Evolutionary conservation across 2,113 vertebrate genomes (phyloP).

Genomic region (Phalacrocorax pelagicus): DNA sequence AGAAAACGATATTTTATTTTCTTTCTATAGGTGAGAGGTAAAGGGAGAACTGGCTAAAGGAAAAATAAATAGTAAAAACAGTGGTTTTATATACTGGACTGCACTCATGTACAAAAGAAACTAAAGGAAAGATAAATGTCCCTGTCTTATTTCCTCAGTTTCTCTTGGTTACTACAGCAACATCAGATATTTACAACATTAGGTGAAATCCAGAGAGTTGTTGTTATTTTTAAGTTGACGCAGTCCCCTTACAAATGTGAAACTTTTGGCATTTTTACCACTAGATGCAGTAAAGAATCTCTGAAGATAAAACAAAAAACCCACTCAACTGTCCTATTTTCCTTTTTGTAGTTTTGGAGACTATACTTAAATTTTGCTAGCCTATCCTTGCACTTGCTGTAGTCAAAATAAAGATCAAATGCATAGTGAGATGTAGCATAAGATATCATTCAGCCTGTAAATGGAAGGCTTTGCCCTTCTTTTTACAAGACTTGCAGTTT

Average conservation of each 20-base stretch:
- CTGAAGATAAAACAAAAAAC: neutral
- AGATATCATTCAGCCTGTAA: neutral
- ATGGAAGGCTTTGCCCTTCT: constrained; percentile 43
- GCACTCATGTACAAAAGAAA: neutral
- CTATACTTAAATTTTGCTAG: neutral
- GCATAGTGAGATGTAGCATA: neutral
- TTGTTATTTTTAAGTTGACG: neutral
- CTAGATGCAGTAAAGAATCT: neutral
- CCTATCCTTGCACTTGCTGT: neutral
- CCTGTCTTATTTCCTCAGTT: neutral
- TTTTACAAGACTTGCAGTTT: constrained; percentile 36
- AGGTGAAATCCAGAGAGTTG: neutral
- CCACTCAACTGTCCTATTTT: neutral
- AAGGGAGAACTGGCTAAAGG: neutral
- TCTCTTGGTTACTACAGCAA: neutral
- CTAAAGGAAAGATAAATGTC: neutral
- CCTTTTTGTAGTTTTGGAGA: neutral
- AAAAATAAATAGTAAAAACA: neutral
- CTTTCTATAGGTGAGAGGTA: neutral
- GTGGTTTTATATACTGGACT: neutral
- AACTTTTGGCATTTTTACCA: neutral
- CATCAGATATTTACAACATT: neutral
- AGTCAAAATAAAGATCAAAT: neutral
- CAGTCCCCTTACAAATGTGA: neutral
- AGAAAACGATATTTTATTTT: neutral